These are phyloP conservation scores for Apostichopus japonicus DNA, from an alignment of 35 echinoderm and acorn worm genomes.

Conservation along the genomic window DNA sequence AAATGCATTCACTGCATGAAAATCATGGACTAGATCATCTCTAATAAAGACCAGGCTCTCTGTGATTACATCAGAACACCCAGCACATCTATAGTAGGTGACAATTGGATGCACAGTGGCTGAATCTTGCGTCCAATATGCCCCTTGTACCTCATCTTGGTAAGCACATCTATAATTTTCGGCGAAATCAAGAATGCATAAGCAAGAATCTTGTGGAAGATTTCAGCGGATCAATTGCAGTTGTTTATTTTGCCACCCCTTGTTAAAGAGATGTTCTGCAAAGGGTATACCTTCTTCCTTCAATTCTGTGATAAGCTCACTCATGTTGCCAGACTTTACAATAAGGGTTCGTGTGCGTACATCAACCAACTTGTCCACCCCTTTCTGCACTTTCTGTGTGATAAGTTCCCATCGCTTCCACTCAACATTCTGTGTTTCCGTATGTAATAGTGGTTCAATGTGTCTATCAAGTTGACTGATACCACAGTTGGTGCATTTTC, in stretches of 20 bases:
- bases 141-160: constrained; percentile 74
- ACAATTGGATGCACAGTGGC: constrained; percentile 78
- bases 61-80: constrained; percentile 48
- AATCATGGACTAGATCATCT: constrained; percentile 75
- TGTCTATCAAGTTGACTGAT: neutral
- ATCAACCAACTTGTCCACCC: neutral
- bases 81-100: constrained; percentile 60
- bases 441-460: neutral
- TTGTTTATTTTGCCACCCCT: constrained; percentile 75
- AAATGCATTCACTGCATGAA: constrained; percentile 62
- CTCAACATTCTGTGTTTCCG: neutral
- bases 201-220: constrained; percentile 32
- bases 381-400: neutral
- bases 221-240: constrained; percentile 50
- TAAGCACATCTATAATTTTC: constrained; percentile 76
- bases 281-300: constrained; percentile 44
- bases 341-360: neutral
- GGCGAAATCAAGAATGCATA: constrained; percentile 70
- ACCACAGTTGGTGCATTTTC: constrained; percentile 25
- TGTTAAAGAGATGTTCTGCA: constrained; percentile 69
- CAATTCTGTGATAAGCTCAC: constrained; percentile 50
- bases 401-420: constrained; percentile 2
- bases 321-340: constrained; percentile 16
- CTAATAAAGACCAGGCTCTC: constrained; percentile 61
- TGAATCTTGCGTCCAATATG: constrained; percentile 69